Base-by-base conservation (phyloP, 1,140 invertebrate species). In the Dendrolimus kikuchii region DNA sequence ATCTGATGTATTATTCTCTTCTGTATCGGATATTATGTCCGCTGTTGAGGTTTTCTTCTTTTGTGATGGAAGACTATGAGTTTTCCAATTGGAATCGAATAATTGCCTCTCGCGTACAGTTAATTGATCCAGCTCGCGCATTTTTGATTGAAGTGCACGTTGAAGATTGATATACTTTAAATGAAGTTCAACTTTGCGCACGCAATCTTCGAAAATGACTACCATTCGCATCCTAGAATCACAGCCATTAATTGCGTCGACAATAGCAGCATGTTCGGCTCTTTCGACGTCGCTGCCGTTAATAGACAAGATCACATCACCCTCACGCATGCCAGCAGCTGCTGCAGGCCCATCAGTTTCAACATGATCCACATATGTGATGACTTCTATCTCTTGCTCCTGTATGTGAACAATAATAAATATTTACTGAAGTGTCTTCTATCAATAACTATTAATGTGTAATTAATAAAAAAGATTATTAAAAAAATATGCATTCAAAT, bases 361-460 rank as follows among this genome's bases (percentile, higher is more conserved):
- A n/a, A 98, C 95, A 71, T 96, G 97, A 77, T 98, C 96, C 37
- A 98, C 96, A 71, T 98, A 98, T 0, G 96, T 98, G 36, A 98
- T 96, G 88, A 98, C 95, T 80, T 98, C 96, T 52, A 96, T 93
- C 74, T 95, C 93, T 66, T 93, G 91, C 59, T 88, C 86, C 86
- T 88, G 60, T 42, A 72, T 68, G 41, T 57, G 4, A 51, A 47
- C 45, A 8, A 50, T 48, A 7, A 38, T 37, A n/a, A 40, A 46
- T 43, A 49, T 55, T 9, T 3, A 8, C 7, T 49, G 5, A 10
- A 9, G 23, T 23, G 23, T 23, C 23, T 23, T 23, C 3, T 23
- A 23, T 23, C 23, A 23, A 1, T 23, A 23, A 2, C 23, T 23
- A 23, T 3, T 23, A 23, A 23, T 23, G 23, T 23, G 23, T 23